phyloP scores from a whole-genome alignment of 1,140 invertebrate genomes.

The Cydia strobilella region DNA sequence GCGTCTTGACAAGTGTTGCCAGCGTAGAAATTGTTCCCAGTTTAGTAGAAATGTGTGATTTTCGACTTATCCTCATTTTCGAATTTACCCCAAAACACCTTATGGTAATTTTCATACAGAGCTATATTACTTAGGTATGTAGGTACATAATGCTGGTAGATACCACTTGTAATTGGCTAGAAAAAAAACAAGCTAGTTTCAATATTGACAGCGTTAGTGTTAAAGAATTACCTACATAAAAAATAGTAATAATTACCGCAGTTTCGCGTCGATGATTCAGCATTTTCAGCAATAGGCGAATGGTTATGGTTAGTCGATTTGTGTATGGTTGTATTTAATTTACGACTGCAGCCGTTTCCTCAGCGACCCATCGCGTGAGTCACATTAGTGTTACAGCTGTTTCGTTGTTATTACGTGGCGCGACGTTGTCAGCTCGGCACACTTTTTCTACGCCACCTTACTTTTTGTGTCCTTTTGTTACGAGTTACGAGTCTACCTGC shows the following conservation, averaged over 20 bases:
- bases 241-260: background rate
- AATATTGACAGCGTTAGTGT: background rate
- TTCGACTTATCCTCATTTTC: no score
- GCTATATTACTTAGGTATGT: background rate
- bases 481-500: conserved; percentile 33
- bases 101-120: conserved; percentile 9
- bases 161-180: background rate
- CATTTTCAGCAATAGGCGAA: conserved; percentile 12
- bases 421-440: conserved; percentile 47
- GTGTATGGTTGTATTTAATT: conserved; percentile 37
- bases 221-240: background rate
- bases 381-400: conserved; percentile 57
- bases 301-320: conserved; percentile 20
- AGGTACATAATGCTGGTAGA: background rate
- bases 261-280: conserved; percentile 24
- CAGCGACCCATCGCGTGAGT: conserved; percentile 67
- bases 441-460: conserved; percentile 34
- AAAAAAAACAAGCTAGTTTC: background rate
- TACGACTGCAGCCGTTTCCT: conserved; percentile 54
- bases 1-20: no score
- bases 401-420: conserved; percentile 53
- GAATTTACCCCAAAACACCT: no score
- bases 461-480: conserved; percentile 40
- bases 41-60: no score
- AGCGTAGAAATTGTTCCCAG: no score